phyloP scores from a whole-genome alignment of 2,113 vertebrate genomes.

The Otolemur garnettii region DNA sequence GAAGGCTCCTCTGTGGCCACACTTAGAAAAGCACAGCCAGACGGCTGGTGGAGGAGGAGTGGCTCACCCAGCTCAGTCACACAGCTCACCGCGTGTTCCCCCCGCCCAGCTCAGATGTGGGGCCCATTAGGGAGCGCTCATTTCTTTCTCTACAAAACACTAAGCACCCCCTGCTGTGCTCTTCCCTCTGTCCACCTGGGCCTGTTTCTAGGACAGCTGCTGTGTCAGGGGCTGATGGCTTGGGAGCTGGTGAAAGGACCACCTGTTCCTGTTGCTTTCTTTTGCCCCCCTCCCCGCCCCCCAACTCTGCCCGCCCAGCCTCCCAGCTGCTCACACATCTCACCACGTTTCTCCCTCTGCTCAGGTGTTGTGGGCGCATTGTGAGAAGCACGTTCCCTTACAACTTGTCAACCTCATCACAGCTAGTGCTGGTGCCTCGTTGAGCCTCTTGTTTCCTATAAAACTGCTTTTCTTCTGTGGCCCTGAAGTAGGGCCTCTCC shows the following conservation, averaged over 20 bases:
- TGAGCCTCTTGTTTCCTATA: background rate
- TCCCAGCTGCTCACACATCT: constrained; percentile 47
- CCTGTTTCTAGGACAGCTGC: constrained; percentile 81
- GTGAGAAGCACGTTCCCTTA: constrained; percentile 49
- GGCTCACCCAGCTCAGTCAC: constrained; percentile 36
- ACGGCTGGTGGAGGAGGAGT: background rate
- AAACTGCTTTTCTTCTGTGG: background rate
- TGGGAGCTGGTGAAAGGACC: constrained; percentile 67
- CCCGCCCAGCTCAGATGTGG: background rate
- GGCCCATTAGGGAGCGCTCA: constrained; percentile 46
- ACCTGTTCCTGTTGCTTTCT: constrained; percentile 56
- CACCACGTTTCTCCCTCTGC: constrained; percentile 60
- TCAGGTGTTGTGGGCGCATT: background rate
- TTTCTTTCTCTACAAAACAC: constrained; percentile 73
- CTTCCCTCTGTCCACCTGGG: constrained; percentile 51
- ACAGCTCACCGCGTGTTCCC: constrained; percentile 56
- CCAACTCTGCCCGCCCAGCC: background rate
- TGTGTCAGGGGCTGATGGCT: constrained; percentile 47
- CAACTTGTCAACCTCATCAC: background rate
- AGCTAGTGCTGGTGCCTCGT: background rate
- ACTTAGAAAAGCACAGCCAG: background rate
- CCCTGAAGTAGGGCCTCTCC: background rate
- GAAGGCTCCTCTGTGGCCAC: background rate
- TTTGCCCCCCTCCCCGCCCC: background rate
- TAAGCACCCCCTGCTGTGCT: constrained; percentile 9